Evolutionary conservation across 2,797 vertebrate species (phyloP).

Genomic region (Hyperoplus immaculatus): DNA sequence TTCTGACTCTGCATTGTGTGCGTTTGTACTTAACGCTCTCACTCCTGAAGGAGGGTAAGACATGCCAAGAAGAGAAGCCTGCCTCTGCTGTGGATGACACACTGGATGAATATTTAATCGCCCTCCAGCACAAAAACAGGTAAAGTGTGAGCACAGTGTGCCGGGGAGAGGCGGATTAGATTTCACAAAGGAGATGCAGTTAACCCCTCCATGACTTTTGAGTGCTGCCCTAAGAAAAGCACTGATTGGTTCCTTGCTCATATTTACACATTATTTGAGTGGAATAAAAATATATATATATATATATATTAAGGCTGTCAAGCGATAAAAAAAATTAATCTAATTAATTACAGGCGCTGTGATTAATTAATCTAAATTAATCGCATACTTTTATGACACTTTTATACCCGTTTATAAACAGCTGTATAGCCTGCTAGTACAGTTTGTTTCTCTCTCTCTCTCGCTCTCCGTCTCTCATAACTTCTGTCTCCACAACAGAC

Average conservation of each 20-base stretch:
- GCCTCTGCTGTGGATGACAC: conserved; percentile 90
- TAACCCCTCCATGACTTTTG: conserved; percentile 37
- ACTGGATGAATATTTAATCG: conserved; percentile 96
- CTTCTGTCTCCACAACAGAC: too few relatives aligned
- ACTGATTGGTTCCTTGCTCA: conserved; percentile 54
- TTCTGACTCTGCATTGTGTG: conserved; percentile 48
- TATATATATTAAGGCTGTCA: too few relatives aligned
- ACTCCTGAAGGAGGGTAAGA: conserved; percentile 77
- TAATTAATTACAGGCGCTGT: too few relatives aligned
- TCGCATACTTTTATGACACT: too few relatives aligned
- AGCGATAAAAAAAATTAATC: too few relatives aligned
- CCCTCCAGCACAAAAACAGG: conserved; percentile 97
- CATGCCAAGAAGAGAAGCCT: conserved; percentile 78
- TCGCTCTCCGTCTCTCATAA: too few relatives aligned
- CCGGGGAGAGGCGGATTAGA: conserved; percentile 50
- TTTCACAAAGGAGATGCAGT: conserved; percentile 55
- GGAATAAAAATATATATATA: too few relatives aligned
- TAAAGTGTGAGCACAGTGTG: conserved; percentile 81
- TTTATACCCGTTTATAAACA: too few relatives aligned
- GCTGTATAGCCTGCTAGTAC: too few relatives aligned
- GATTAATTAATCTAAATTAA: too few relatives aligned
- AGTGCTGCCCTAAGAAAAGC: conserved; percentile 32
- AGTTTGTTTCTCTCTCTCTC: too few relatives aligned
- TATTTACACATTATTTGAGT: conserved; percentile 5
- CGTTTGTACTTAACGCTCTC: conserved; percentile 37